Percentiles rank a stretch among this genome's conserved stretches.
Evolutionary conservation across 2,113 vertebrate genomes (phyloP).

Genomic region (Melanocharis versteri): DNA sequence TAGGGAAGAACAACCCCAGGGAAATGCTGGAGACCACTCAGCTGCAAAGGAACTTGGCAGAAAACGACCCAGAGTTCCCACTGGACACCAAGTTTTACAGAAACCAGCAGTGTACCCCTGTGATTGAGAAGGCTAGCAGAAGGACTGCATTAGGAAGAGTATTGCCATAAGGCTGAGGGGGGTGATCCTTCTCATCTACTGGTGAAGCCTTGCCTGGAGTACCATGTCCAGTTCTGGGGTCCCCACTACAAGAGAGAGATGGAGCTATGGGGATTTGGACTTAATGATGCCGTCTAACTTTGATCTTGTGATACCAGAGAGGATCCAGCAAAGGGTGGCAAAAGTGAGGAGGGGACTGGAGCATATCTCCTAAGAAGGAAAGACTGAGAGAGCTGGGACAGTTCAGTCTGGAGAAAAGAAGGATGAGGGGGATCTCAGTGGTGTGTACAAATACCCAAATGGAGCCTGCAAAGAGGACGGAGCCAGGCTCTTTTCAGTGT

Average conservation of each 20-base stretch:
- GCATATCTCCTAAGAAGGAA: neutral
- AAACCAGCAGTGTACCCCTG: neutral
- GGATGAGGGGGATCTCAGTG: neutral
- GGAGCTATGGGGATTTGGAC: neutral
- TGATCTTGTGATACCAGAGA: neutral
- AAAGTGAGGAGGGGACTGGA: neutral
- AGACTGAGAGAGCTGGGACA: neutral
- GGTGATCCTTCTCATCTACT: neutral
- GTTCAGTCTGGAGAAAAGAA: neutral
- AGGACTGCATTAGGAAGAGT: neutral
- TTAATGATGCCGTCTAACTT: accelerated
- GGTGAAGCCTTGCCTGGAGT: neutral
- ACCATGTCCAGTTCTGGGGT: neutral
- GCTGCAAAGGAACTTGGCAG: neutral
- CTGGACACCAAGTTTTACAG: neutral
- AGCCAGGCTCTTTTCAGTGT: neutral
- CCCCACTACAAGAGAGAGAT: neutral
- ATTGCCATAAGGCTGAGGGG: neutral
- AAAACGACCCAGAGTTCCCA: neutral
- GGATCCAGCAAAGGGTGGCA: neutral
- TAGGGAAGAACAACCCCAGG: neutral
- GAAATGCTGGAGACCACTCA: neutral
- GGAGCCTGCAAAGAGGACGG: neutral
- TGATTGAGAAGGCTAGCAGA: neutral
- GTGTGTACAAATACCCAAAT: neutral